phyloP scores from a whole-genome alignment of 2,888 invertebrate species.

The Mythimna albipuncta region DNA sequence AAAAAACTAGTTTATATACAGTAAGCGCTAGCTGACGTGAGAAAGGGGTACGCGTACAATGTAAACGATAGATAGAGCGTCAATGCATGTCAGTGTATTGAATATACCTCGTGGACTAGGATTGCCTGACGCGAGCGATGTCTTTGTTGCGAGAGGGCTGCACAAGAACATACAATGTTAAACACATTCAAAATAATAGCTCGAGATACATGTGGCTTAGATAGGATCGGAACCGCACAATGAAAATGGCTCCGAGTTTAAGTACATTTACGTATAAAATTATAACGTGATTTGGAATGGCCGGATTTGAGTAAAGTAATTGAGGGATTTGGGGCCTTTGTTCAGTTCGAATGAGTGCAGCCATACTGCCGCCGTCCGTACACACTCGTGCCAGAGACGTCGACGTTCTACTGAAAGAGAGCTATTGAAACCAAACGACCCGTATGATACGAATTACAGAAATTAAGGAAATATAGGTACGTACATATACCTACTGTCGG shows the following conservation, averaged over 20 bases:
- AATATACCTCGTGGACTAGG: not conserved
- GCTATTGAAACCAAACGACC: constrained; percentile 18
- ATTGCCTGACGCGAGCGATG: not conserved
- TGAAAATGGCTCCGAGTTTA: constrained; percentile 19
- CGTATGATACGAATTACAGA: constrained; percentile 4
- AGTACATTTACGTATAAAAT: constrained; percentile 2
- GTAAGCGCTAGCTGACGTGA: not conserved
- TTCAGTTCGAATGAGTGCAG: constrained; percentile 30
- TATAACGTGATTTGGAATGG: constrained; percentile 16
- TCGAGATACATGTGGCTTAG: not conserved
- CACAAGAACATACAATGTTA: not conserved
- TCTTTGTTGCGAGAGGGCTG: not conserved
- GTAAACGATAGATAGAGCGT: not conserved
- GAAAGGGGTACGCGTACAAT: no score
- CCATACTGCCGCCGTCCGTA: not conserved
- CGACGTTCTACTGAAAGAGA: not conserved
- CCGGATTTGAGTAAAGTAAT: constrained; percentile 37
- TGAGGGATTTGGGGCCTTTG: constrained; percentile 32
- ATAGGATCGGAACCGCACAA: not conserved
- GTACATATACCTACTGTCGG: not conserved
- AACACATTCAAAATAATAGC: not conserved
- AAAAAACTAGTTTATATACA: not conserved
- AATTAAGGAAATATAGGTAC: constrained; percentile 8
- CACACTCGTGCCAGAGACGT: not conserved
- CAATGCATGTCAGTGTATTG: not conserved